Base-by-base conservation (phyloP, 2,797 vertebrate species). In the Prunella strophiata region DNA sequence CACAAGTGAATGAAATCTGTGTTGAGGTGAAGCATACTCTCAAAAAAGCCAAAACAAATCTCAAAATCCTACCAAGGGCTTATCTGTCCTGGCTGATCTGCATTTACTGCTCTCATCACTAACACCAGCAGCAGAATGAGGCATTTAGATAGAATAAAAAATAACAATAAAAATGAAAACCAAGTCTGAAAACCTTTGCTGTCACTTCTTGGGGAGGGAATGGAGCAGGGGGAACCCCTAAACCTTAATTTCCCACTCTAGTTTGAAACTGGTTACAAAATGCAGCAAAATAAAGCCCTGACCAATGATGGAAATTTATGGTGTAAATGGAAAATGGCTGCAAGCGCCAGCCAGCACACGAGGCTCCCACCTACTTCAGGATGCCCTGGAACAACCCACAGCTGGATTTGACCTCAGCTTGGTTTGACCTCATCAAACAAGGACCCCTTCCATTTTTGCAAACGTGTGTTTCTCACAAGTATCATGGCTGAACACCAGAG, bases 281-380 rank as follows among this genome's bases (percentile, higher is more conserved):
- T 0, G 1, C 8, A 61, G 21, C 42, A 80, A 88, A 85, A 29
- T 10, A 66, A 51, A 12, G 10, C n/a, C 32, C 38, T 65, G 18
- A 3, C 9, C 26, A 55, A 11, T 14, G 8, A 68, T 30, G 29
- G 36, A 72, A 75, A 59, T 38, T 38, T 54, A 32, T 5, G 16
- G 32, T 0, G 1, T 17, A 65, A 79, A 5, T 1, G 0, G 70
- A 80, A 81, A 54, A 66, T 16, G 8, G 38, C 40, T 42, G 10
- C 19, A 52, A 50, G 30, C 0, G 0, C 14, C 34, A 58, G 47
- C 36, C 3, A 51, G 8, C 21, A 71, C 22, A 55, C 0, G 0
- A 65, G 27, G 11, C 27, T 77, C 38, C 26, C n/a, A 19, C 15
- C 21, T 59, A 21, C 15, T 81, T 74, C 27, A 59, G 13, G 16